phyloP scores from a whole-genome alignment of 2,113 vertebrate species.

The Pontoporia blainvillei region DNA sequence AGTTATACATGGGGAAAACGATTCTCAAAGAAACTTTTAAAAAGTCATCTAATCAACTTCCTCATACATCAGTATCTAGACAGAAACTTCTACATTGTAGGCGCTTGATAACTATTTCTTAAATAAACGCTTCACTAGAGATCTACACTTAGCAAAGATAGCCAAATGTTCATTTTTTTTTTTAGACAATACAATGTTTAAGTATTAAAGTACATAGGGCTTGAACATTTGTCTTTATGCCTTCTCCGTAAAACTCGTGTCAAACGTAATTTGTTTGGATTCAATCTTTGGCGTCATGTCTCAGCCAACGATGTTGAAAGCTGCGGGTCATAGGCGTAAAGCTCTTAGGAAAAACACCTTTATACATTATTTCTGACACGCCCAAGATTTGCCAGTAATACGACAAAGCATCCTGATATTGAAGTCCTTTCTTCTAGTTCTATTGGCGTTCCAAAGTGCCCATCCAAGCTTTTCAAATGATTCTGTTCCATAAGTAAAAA shows the following conservation, averaged over 20 bases:
- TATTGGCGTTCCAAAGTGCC: not conserved
- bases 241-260: not conserved
- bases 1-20: not conserved
- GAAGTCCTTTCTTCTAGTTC: not conserved
- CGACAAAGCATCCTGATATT: not conserved
- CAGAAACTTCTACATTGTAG: not conserved
- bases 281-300: not conserved
- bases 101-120: not conserved
- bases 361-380: not conserved
- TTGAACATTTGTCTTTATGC: not conserved
- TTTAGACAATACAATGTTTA: not conserved
- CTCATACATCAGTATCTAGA: not conserved
- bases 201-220: not conserved
- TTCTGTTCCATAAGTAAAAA: not conserved
- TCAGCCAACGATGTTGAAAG: not conserved
- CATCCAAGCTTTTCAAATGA: not conserved
- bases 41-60: not conserved
- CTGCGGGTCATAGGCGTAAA: not conserved
- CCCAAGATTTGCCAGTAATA: not conserved
- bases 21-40: not conserved
- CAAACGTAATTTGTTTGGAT: not conserved
- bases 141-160: not conserved
- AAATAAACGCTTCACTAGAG: not conserved
- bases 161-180: not conserved
- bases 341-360: not conserved